Conservation (phyloP, 64 coral and sea anemone species). For the Montipora efflorescens region DNA sequence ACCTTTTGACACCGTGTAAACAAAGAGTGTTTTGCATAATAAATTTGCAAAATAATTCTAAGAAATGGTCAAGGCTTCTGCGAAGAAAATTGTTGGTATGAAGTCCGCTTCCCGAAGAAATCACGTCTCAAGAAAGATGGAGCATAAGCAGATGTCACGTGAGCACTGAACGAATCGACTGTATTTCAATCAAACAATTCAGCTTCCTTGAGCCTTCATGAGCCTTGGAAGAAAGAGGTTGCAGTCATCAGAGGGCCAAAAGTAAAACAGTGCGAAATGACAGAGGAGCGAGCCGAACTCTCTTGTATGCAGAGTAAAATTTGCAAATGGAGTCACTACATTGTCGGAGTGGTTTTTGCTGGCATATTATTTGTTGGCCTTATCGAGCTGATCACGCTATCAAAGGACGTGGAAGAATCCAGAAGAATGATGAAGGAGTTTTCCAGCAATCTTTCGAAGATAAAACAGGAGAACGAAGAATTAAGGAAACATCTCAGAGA, state of each 20-base stretch:
- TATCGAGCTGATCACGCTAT: background rate
- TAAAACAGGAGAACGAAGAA: slow-evolving; percentile 5
- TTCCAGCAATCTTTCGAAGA: background rate
- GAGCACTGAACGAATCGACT: background rate
- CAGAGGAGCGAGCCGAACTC: background rate
- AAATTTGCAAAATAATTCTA: background rate
- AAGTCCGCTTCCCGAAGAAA: slow-evolving; percentile 26
- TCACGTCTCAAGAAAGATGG: slow-evolving; percentile 8
- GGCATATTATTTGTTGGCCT: background rate
- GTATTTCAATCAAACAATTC: slow-evolving; percentile 7
- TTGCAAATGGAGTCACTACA: background rate
- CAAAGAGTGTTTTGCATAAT: slow-evolving; percentile 33
- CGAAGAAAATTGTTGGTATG: slow-evolving; percentile 5
- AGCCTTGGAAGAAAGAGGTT: background rate
- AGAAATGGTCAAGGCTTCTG: background rate
- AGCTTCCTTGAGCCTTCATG: slow-evolving; percentile 36
- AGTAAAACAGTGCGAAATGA: background rate
- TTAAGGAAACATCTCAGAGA: slow-evolving; percentile 6
- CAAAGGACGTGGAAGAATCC: slow-evolving; percentile 4
- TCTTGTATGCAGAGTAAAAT: background rate
- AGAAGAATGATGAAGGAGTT: background rate
- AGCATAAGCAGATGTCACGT: slow-evolving; percentile 34
- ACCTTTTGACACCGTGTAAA: background rate
- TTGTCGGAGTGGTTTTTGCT: background rate
- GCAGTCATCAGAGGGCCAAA: background rate